Evolutionary conservation across 2,888 invertebrate genomes (phyloP).

Genomic region (Anoncus sp.): DNA sequence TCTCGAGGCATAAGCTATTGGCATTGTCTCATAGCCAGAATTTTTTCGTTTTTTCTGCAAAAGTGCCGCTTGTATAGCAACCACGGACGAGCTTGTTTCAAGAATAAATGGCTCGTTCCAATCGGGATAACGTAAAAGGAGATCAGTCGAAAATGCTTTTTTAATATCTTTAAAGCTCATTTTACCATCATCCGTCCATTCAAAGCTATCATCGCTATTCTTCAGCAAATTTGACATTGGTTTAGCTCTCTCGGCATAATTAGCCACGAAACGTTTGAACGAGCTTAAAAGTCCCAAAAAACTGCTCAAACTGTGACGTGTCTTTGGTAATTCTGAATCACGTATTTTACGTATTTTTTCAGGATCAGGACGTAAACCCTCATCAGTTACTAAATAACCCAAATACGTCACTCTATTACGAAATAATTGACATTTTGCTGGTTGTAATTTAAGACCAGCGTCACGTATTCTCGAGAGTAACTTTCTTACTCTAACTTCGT

Average conservation of each 20-base stretch:
- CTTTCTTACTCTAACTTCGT: slow-evolving; percentile 30
- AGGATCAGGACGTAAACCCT: slow-evolving; percentile 23
- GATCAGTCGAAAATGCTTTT: neutral
- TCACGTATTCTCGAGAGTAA: slow-evolving; percentile 21
- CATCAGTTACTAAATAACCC: slow-evolving; percentile 21
- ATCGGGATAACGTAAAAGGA: slow-evolving; percentile 47
- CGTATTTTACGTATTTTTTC: slow-evolving; percentile 2
- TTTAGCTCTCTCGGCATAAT: slow-evolving; percentile 27
- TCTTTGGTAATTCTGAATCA: slow-evolving; percentile 12
- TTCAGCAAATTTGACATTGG: slow-evolving; percentile 17
- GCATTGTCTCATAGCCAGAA: neutral
- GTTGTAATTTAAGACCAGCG: slow-evolving; percentile 28
- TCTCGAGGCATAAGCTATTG: slow-evolving; percentile 53
- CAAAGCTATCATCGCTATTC: neutral
- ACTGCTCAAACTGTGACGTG: slow-evolving; percentile 8
- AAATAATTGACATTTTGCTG: slow-evolving; percentile 32
- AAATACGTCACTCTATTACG: slow-evolving; percentile 3
- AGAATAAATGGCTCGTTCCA: slow-evolving; percentile 53
- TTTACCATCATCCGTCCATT: slow-evolving; percentile 25
- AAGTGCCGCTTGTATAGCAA: slow-evolving; percentile 34
- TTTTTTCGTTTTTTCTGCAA: neutral
- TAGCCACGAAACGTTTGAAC: slow-evolving; percentile 50
- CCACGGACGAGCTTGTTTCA: slow-evolving; percentile 24
- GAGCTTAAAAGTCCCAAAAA: slow-evolving; percentile 35
- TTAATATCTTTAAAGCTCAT: slow-evolving; percentile 36